Evolutionary conservation across 2,797 vertebrate species (phyloP).

Genomic region (Bradypus variegatus): DNA sequence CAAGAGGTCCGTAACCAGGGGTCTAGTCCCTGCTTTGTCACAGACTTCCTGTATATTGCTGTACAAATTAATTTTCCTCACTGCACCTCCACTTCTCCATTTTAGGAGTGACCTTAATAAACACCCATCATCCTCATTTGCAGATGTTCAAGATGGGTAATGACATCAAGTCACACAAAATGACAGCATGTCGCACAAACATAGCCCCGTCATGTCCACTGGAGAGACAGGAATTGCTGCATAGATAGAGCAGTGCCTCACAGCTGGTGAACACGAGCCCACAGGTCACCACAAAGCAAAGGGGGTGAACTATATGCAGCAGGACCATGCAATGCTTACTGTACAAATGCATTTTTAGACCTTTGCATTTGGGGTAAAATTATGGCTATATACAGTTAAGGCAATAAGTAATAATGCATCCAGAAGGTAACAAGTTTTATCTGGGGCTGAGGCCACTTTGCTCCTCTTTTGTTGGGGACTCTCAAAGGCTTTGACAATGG

Average conservation of each 20-base stretch:
- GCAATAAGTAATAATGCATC: not conserved
- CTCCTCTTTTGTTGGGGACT: not conserved
- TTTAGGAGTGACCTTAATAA: not conserved
- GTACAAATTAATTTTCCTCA: not conserved
- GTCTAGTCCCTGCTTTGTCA: not conserved
- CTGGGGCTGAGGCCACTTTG: not conserved
- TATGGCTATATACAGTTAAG: not conserved
- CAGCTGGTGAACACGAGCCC: slow-evolving; percentile 20
- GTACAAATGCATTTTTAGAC: not conserved
- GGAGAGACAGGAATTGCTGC: not conserved
- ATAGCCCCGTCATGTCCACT: not conserved
- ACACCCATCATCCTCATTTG: not conserved
- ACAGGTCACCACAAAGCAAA: not conserved
- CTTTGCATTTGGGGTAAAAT: not conserved
- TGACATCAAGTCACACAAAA: not conserved
- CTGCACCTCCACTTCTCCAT: not conserved
- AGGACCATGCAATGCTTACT: not conserved
- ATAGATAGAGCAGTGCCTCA: not conserved
- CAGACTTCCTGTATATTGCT: not conserved
- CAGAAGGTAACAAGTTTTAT: not conserved
- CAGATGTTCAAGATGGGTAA: not conserved
- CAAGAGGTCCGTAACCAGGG: not conserved
- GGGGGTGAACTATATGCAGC: not conserved
- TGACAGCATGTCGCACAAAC: not conserved
- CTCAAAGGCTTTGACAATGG: not conserved